Base-by-base conservation (phyloP, 1,140 invertebrate genomes). In the Penaeus indicus region DNA sequence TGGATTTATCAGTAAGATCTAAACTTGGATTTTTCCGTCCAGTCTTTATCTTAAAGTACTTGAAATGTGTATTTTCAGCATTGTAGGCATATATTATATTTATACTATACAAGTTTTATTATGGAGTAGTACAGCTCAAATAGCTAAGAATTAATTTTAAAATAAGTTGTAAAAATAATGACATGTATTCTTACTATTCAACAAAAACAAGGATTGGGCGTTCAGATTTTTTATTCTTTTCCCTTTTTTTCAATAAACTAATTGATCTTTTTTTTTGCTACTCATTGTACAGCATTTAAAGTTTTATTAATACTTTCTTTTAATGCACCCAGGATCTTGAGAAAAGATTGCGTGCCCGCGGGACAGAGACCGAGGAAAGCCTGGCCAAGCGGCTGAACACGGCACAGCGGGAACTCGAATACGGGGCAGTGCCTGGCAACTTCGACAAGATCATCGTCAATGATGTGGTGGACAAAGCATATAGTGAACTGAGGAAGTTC, bases 361-460 rank as follows among this genome's bases (percentile, higher is more conserved):
- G 96, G 78, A 99, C 98, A 8, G 98, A 99, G 94, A 96, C 96
- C 25, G 96, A 97, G 91, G 97, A 98, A 89, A 96, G 95, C 90
- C 92, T 99, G 7, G 92, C 94, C 85, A 95, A 95, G 90, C 94
- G 98, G 90, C 93, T 99, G 16, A 93, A 95, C 38, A 94, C 94
- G 81, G 97, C 98, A 1, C 92, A 94, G 91, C 92, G 94, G 90
- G 98, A 99, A 93, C 94, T 99, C 63, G 94, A 96, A 92, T 99
- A 96, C 94, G 97, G 96, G 88, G 94, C 96, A 91, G 93, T 94
- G 75, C 95, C 95, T 10, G 96, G 96, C 18, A 97, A 98, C 91
- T 99, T 99, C 94, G 96, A 99, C 92, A 93, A 96, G 75, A 94
- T 98, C 5, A 96, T 99, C 83, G 94, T 97, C n/a, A 99, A 99